phyloP scores from a whole-genome alignment of 2,888 invertebrate species.

The Nebria salina region DNA sequence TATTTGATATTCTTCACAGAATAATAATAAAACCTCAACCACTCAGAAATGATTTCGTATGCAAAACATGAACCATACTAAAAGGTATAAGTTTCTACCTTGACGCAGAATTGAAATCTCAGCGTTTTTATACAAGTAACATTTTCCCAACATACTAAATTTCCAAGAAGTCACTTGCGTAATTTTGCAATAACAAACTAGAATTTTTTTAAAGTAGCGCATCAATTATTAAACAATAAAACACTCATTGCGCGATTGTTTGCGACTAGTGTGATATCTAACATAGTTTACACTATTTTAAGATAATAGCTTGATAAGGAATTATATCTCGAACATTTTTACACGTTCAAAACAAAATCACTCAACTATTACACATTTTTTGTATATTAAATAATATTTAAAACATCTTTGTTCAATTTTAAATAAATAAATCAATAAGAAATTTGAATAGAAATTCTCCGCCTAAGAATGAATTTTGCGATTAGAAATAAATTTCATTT shows the following conservation, averaged over 20 bases:
- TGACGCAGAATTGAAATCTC: constrained; percentile 14
- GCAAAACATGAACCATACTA: constrained; percentile 11
- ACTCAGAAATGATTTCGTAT: constrained; percentile 6
- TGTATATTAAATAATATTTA: too few relatives aligned
- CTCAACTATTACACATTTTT: too few relatives aligned
- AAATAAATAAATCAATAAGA: too few relatives aligned
- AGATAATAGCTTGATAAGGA: not conserved
- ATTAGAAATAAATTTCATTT: too few relatives aligned
- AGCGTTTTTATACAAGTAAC: not conserved
- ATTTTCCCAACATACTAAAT: not conserved
- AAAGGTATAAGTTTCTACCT: constrained; percentile 3
- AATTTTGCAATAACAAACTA: not conserved
- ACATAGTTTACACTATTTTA: not conserved
- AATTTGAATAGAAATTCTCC: too few relatives aligned
- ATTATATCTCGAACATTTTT: not conserved
- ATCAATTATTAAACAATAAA: not conserved
- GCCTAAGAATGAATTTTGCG: too few relatives aligned
- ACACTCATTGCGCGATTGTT: not conserved
- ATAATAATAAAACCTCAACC: not conserved
- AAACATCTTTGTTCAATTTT: too few relatives aligned
- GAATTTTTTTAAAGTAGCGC: not conserved
- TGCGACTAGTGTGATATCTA: not conserved
- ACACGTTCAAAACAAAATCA: not conserved
- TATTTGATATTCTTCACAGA: not conserved
- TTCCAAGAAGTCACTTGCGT: not conserved